Evolutionary conservation across 2,797 vertebrate genomes (phyloP).

Genomic region (Artibeus jamaicensis): DNA sequence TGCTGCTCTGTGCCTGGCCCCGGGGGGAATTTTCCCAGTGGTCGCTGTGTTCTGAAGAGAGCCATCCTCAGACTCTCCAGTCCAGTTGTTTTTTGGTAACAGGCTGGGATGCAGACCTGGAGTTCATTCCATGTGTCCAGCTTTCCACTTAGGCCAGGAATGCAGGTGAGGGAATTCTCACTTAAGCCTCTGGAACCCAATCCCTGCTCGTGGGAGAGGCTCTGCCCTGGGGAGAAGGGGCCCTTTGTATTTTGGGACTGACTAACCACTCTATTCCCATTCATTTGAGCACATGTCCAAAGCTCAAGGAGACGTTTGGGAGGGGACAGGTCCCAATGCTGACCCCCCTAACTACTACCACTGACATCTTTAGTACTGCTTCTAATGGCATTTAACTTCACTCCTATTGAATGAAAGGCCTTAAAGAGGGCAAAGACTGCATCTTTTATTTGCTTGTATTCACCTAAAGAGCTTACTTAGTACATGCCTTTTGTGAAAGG

Average conservation of each 20-base stretch:
- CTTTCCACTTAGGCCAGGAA: background rate
- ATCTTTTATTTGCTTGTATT: background rate
- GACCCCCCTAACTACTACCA: background rate
- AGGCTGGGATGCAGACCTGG: background rate
- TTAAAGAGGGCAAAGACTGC: background rate
- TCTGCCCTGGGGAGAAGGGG: background rate
- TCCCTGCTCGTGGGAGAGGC: background rate
- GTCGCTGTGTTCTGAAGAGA: background rate
- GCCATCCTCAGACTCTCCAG: background rate
- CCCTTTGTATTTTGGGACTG: background rate
- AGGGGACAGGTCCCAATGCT: background rate
- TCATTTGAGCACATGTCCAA: background rate
- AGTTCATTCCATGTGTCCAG: background rate
- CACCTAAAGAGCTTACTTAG: background rate
- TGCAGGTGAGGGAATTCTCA: background rate
- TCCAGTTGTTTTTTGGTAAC: background rate
- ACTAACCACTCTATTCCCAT: background rate
- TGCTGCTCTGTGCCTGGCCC: background rate
- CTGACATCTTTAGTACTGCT: background rate
- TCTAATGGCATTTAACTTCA: background rate
- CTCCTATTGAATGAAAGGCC: background rate
- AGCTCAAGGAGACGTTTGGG: background rate
- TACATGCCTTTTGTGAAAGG: background rate
- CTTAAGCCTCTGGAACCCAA: background rate
- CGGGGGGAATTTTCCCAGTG: background rate